Base-by-base conservation (phyloP, 2,113 vertebrate genomes). In the Cyprinodon variegatus region DNA sequence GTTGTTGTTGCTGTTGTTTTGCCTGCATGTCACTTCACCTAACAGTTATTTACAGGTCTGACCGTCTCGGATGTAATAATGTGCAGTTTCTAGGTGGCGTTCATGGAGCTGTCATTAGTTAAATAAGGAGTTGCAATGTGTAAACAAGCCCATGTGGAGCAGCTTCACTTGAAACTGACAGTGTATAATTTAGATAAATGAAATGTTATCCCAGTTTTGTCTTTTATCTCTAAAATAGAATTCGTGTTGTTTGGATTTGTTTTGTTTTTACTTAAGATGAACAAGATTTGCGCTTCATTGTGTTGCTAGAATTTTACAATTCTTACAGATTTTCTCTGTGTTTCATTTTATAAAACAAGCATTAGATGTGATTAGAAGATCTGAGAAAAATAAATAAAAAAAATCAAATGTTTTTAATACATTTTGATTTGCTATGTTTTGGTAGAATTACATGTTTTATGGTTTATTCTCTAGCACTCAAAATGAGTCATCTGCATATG, bases 41-140 rank as follows among this genome's bases (percentile, higher is more conserved):
- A 86, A 86, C 63, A 77, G 80, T 74, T 86, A 86, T 90, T 91
- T 90, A 86, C 87, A 77, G 77, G 59, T 69, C 43, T n/a, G 66
- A 60, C 61, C 36, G 84, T 66, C 65, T 66, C 50, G 45, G 43
- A 73, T 77, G 82, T 68, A 68, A 78, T 89, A 70, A 89, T 87
- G 77, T 74, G 79, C 78, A 77, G 73, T 81, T 82, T 82, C 74
- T 43, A 76, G 76, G 79, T 75, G 69, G 40, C 70, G 29, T 76
- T 77, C 66, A 64, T 17, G 48, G 71, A 82, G 77, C 86, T 85
- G 82, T 90, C 83, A 90, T 90, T 88, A 85, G 76, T 77, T 77
- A 85, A 88, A 90, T 90, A 77, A 76, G 72, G 79, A 82, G 75
- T 83, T 87, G 68, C 15, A 65, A 76, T 63, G 73, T 70, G 83